These are phyloP conservation scores for Caenorhabditis doughertyi DNA, from an alignment of 2,888 invertebrate genomes.

Conservation along the genomic window DNA sequence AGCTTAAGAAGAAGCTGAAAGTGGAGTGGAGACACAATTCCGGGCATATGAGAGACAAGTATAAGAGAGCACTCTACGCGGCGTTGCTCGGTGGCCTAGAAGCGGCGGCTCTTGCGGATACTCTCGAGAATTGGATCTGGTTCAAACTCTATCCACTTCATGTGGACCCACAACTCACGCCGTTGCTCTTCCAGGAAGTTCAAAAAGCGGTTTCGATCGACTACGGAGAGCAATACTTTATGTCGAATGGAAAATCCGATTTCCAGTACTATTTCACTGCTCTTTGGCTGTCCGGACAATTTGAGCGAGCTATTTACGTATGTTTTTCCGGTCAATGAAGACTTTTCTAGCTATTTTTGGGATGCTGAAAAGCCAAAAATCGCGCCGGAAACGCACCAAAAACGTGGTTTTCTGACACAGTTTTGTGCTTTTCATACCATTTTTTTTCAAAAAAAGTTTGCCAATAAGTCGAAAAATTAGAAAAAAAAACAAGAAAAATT, in stretches of 20 bases:
- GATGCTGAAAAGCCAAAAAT: too few species aligned
- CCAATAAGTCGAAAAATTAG: too few species aligned
- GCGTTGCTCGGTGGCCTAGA: slow-evolving; percentile 78
- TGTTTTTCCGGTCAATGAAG: too few species aligned
- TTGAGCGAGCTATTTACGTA: slow-evolving; percentile 80
- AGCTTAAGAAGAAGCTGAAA: slow-evolving; percentile 75
- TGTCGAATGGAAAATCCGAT: slow-evolving; percentile 74
- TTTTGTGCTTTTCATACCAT: too few species aligned
- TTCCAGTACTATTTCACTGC: slow-evolving; percentile 78
- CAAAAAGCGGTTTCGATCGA: slow-evolving; percentile 79
- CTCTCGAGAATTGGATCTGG: slow-evolving; percentile 82
- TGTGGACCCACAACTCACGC: slow-evolving; percentile 73
- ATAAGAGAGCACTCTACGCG: slow-evolving; percentile 78
- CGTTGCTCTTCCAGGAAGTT: slow-evolving; percentile 75
- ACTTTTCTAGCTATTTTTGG: too few species aligned
- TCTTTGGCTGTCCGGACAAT: slow-evolving; percentile 79
- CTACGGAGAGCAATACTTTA: slow-evolving; percentile 81
- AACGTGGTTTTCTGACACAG: too few species aligned
- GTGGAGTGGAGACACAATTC: slow-evolving; percentile 80
- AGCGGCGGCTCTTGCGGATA: slow-evolving; percentile 67
- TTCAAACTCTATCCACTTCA: slow-evolving; percentile 75
- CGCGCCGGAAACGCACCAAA: too few species aligned
- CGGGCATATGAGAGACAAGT: slow-evolving; percentile 71
- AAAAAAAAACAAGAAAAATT: slow-evolving; percentile 14
- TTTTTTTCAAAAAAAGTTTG: too few species aligned